phyloP scores from a whole-genome alignment of 1,140 invertebrate genomes.

The Drepana arcuata region DNA sequence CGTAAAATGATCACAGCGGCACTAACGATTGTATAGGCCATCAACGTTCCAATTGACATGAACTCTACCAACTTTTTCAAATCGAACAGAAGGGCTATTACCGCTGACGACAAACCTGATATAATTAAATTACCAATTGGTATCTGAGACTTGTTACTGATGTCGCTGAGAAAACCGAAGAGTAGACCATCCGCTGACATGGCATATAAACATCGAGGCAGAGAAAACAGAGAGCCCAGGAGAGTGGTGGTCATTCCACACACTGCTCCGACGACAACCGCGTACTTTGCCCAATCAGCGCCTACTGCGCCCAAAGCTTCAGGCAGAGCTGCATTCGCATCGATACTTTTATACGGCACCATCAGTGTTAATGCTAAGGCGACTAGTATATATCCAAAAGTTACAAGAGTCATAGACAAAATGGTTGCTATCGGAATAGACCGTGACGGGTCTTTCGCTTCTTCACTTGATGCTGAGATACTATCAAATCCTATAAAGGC shows the following conservation, averaged over 20 bases:
- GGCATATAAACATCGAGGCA: conserved; percentile 88
- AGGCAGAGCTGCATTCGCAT: conserved; percentile 86
- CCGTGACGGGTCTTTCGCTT: conserved; percentile 83
- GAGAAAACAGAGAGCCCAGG: conserved; percentile 86
- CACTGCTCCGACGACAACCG: conserved; percentile 89
- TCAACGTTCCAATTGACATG: conserved; percentile 93
- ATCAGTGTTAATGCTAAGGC: conserved; percentile 87
- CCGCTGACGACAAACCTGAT: conserved; percentile 82
- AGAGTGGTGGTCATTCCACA: conserved; percentile 93
- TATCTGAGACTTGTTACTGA: conserved; percentile 85
- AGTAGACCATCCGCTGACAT: conserved; percentile 92
- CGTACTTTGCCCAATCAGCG: conserved; percentile 88
- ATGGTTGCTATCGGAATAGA: conserved; percentile 89
- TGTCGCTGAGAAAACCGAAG: conserved; percentile 83
- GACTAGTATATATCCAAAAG: conserved; percentile 85
- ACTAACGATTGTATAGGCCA: conserved; percentile 93
- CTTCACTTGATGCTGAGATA: conserved; percentile 90
- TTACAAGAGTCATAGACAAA: conserved; percentile 85
- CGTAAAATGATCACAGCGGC: conserved; percentile 90
- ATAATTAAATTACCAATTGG: conserved; percentile 86
- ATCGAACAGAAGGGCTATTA: conserved; percentile 90
- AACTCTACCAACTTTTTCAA: conserved; percentile 93
- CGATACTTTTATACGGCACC: conserved; percentile 83
- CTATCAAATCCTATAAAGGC: conserved; percentile 89
- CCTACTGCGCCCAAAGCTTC: conserved; percentile 84